Evolutionary conservation across 2,113 vertebrate species (phyloP).

Genomic region (Cryptomyrus ogoouensis): DNA sequence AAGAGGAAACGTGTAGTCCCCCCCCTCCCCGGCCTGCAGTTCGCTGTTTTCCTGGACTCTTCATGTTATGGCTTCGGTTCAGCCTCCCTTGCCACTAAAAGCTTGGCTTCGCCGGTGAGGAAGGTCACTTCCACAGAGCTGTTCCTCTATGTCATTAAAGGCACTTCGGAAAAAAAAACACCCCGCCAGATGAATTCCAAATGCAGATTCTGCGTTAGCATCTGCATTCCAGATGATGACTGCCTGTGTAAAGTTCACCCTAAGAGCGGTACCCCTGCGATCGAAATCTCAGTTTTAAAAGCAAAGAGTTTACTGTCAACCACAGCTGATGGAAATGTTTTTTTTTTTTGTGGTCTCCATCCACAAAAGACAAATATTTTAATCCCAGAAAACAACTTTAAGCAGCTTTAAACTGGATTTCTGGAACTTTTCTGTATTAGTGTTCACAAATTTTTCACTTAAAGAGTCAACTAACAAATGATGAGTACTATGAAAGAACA

Average conservation of each 20-base stretch:
- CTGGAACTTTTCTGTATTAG: background rate
- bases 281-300: background rate
- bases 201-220: background rate
- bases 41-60: background rate
- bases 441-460: background rate
- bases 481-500: background rate
- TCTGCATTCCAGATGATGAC: conserved; percentile 4
- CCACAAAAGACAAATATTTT: background rate
- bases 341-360: background rate
- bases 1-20: conserved; percentile 32
- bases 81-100: background rate
- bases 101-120: background rate
- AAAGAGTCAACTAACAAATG: background rate
- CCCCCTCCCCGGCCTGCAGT: background rate
- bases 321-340: background rate
- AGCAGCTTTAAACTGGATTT: background rate
- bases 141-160: background rate
- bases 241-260: background rate
- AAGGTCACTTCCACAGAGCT: background rate
- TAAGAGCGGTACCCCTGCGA: background rate
- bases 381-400: background rate
- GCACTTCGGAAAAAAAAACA: background rate
- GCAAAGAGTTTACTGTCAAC: background rate
- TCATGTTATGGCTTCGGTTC: background rate
- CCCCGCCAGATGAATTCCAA: background rate